Evolutionary conservation across 92 coral and sea anemone species (phyloP).

Genomic region (Actinernus sp.): DNA sequence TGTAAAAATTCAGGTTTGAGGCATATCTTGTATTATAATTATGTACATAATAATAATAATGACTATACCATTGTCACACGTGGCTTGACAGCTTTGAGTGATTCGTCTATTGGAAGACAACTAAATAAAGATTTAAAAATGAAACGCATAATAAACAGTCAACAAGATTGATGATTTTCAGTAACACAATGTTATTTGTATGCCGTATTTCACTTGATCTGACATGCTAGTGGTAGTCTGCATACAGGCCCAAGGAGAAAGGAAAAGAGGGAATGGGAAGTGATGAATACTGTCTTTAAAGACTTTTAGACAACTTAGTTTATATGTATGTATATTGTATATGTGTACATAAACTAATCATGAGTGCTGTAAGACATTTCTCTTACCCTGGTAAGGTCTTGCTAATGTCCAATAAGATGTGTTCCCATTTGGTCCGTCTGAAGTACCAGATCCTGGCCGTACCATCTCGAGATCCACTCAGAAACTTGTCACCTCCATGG

Average conservation of each 20-base stretch:
- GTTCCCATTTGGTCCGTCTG: slow-evolving; percentile 91
- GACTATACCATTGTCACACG: slow-evolving; percentile 89
- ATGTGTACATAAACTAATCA: background rate
- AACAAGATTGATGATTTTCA: no score
- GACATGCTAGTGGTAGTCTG: no score
- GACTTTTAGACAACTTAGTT: no score
- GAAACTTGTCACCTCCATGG: slow-evolving; percentile 93
- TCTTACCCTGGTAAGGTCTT: slow-evolving; percentile 77
- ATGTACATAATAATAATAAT: no score
- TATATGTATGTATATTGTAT: background rate
- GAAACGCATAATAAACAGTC: no score
- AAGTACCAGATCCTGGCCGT: slow-evolving; percentile 97
- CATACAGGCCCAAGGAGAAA: no score
- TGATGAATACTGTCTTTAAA: no score
- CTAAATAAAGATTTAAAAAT: slow-evolving; percentile 33
- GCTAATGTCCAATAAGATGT: slow-evolving; percentile 74
- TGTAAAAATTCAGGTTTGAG: no score
- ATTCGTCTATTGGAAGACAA: slow-evolving; percentile 69
- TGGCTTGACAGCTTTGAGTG: slow-evolving; percentile 77
- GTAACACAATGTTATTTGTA: no score
- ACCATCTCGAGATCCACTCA: slow-evolving; percentile 98
- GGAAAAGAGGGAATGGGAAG: no score
- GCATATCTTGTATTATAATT: no score
- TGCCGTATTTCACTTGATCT: no score
- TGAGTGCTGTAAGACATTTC: background rate